A percentile compares a stretch with the other conserved stretches of the same genome.
Conservation (phyloP, 2,113 vertebrate genomes). For the Anoura caudifer region DNA sequence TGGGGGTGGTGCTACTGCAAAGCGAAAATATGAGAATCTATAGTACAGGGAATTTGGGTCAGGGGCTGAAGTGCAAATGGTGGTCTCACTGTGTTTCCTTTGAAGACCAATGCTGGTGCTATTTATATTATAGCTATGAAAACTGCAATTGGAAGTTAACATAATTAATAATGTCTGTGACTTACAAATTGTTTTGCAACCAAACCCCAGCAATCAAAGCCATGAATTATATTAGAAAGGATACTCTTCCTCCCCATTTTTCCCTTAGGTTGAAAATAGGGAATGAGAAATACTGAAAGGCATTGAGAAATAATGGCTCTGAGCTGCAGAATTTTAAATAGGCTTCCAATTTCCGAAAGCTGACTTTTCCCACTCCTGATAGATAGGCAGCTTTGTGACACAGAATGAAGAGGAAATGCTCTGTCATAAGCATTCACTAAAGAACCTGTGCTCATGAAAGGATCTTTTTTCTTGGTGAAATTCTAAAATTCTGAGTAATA, state of each 20-base stretch:
- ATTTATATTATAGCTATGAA: conserved; percentile 32
- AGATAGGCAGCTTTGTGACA: conserved; percentile 34
- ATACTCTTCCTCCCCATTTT: background rate
- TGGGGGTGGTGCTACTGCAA: background rate
- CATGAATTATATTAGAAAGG: background rate
- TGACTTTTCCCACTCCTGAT: conserved; percentile 17
- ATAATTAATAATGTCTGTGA: background rate
- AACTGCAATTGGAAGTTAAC: background rate
- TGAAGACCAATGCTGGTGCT: background rate
- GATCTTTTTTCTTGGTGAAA: background rate
- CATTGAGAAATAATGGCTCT: conserved; percentile 35
- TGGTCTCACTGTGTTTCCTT: background rate
- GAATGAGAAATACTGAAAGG: conserved; percentile 29
- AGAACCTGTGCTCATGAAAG: background rate
- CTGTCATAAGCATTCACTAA: background rate
- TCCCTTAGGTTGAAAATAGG: conserved; percentile 8
- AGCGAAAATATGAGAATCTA: background rate
- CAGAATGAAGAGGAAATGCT: conserved; percentile 21
- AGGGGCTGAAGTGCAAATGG: background rate
- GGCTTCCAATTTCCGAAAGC: conserved; percentile 36
- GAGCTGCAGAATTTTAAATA: conserved; percentile 48
- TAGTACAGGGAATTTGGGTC: background rate
- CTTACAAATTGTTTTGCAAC: conserved; percentile 1
- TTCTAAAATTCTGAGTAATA: conserved; percentile 1
- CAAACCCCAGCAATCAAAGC: background rate